Base-by-base conservation (phyloP, 1,140 invertebrate genomes). In the Thaumetopoea pityocampa region DNA sequence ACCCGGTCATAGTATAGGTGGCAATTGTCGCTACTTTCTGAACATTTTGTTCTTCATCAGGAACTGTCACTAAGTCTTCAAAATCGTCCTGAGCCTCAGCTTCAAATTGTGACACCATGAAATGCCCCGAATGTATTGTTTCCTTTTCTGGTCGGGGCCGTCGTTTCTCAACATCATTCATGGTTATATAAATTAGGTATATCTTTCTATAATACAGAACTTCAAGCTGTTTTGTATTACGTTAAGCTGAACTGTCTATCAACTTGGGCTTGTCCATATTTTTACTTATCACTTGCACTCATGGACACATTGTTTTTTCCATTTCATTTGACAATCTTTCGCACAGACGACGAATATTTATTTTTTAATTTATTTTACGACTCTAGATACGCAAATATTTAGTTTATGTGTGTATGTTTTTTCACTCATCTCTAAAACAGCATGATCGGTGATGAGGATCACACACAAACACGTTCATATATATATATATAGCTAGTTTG, bases 41-140 rank as follows among this genome's bases (percentile, higher is more conserved):
- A 11, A 67, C 57, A 53, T 64, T 81, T 63, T 83, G 81, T 48
- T 85, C 80, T 50, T 85, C 84, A 24, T 94, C 93, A 5, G 92
- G 90, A 46, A 94, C 91, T 8, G 93, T 90, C 8, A 94, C 89
- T 14, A 93, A 85, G 66, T 93, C 91, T 65, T 95, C 93, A 64
- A 96, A 94, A 67, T 95, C 93, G 67, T 96, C 94, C 73, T 96
- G 93, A 12, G 90, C 93, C 74, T 96, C 94, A 16, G 95, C 94
- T 80, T 98, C 96, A 85, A 98, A 97, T 78, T 96, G 92, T 27
- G 96, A 98, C 22, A 98, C 92, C 97, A 99, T 99, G 84, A 98
- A 99, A 80, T 99, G 97, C 10, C 97, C 97, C 60, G 96, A 98
- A 79, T 99, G 97, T 61, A 98, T 98, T 1, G 92, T 90, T 78